These are phyloP conservation scores for Nematolebias whitei DNA, from an alignment of 2,113 vertebrate species.

Conservation along the genomic window DNA sequence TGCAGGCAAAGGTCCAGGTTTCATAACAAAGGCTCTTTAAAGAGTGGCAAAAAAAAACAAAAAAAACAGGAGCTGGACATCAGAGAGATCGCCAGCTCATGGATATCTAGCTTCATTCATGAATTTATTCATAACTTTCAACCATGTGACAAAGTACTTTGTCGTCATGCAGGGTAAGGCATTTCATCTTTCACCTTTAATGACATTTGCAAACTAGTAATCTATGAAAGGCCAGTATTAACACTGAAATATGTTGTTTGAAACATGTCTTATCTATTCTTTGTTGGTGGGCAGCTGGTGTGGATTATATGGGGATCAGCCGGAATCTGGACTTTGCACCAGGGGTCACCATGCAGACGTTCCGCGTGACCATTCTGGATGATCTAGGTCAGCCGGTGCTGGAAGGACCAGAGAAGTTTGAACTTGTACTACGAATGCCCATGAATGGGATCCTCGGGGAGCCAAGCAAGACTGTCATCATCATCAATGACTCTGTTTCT, in stretches of 20 bases:
- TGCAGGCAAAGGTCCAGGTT: slow-evolving; percentile 43
- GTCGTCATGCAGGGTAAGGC: not conserved
- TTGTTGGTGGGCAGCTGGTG: slow-evolving; percentile 82
- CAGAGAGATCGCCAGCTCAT: slow-evolving; percentile 34
- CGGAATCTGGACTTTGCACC: slow-evolving; percentile 91
- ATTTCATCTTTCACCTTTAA: slow-evolving; percentile 37
- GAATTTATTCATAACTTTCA: slow-evolving; percentile 18
- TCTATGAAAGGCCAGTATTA: no score
- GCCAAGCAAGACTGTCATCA: slow-evolving; percentile 84
- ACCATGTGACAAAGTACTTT: slow-evolving; percentile 29
- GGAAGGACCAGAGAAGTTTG: slow-evolving; percentile 91
- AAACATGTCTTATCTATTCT: slow-evolving; percentile 39
- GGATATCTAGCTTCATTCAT: slow-evolving; percentile 32
- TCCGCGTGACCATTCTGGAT: slow-evolving; percentile 88
- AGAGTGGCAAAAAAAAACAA: slow-evolving; percentile 55
- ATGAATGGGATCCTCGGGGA: slow-evolving; percentile 89
- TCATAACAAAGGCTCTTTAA: slow-evolving; percentile 45
- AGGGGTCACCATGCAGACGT: slow-evolving; percentile 88
- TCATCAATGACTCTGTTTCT: slow-evolving; percentile 90
- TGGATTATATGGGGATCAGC: slow-evolving; percentile 95
- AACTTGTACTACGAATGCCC: slow-evolving; percentile 91
- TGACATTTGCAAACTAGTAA: slow-evolving; percentile 40
- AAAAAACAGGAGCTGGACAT: slow-evolving; percentile 36
- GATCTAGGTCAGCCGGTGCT: slow-evolving; percentile 91
- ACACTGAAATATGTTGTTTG: slow-evolving; percentile 27